Base-by-base conservation (phyloP, 53 echinoderm and acorn worm species). In the Arbacia lixula region DNA sequence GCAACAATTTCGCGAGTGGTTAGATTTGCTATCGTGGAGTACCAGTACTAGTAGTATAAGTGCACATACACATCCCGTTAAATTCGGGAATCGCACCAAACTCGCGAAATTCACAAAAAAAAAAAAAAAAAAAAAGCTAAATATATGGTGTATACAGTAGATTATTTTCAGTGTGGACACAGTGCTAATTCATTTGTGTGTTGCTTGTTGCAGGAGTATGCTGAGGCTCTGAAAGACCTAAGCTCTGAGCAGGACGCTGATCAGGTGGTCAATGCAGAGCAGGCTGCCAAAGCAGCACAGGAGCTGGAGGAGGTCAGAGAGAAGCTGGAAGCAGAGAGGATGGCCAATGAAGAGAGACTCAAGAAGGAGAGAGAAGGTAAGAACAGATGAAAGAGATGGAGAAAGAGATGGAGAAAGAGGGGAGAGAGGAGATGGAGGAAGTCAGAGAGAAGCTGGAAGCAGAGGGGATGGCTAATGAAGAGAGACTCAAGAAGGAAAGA, bases 341-440 rank as follows among this genome's bases (percentile, higher is more conserved):
- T 89, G 35, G 90, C 92, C 32, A 94, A 92, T 52, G 94, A 94
- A 58, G 94, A 96, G 87, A 91, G 87, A 56, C 56, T 96, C 21
- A 67, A 65, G 66, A 94, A 92, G 55, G 96, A 96, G 41, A 76
- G 76, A 87, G 94, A 94, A 87, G 96, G 96, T 96, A 66, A 53
- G 74, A 43, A 40, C 5, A 29, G 6, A n/a, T 21, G 6, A 25
- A 12, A 5, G 57, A n/a, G n/a, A n/a, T n/a, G n/a, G n/a, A n/a
- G n/a, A n/a, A n/a, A n/a, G n/a, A n/a, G n/a, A n/a, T n/a, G n/a
- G n/a, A n/a, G n/a, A n/a, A n/a, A n/a, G n/a, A n/a, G n/a, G n/a
- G n/a, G n/a, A n/a, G n/a, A n/a, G n/a, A 94, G 63, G 94, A 94
- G 39, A 57, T 96, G 36, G 96, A 96, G 69, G 96, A 94, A 28